phyloP scores from a whole-genome alignment of 2,888 invertebrate species.

The Drepanosiphum platanoidis region DNA sequence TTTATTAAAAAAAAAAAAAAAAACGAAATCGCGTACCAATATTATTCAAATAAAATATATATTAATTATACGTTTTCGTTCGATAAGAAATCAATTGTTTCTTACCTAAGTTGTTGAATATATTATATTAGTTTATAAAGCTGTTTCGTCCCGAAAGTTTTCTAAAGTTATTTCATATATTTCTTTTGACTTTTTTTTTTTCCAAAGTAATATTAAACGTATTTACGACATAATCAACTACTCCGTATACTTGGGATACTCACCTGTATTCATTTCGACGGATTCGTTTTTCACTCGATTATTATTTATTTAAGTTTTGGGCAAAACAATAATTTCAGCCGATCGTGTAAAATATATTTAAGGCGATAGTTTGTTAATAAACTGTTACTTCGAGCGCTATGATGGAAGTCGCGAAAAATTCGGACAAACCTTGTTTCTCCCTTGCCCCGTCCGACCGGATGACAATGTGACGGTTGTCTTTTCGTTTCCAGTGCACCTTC shows the following conservation, averaged over 20 bases:
- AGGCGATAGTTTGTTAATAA: neutral
- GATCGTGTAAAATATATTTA: no score
- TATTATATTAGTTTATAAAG: neutral
- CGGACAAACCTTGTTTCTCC: conserved; percentile 69
- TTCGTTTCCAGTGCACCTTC: conserved; percentile 81
- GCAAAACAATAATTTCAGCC: no score
- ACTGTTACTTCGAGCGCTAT: no score
- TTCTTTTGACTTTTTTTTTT: neutral
- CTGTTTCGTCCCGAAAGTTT: neutral
- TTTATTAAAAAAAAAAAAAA: no score
- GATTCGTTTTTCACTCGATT: no score
- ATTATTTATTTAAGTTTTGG: no score
- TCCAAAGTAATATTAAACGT: neutral
- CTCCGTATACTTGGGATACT: no score
- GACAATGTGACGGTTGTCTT: conserved; percentile 80
- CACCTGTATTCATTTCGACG: no score
- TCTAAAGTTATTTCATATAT: neutral
- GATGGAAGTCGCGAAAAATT: no score
- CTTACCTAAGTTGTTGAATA: neutral
- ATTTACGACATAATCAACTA: no score
- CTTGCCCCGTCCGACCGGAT: conserved; percentile 73
- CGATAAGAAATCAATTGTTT: neutral
- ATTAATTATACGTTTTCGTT: neutral
- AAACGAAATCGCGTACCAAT: no score
- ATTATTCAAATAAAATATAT: no score